Evolutionary conservation across 2,888 invertebrate genomes (phyloP).

Genomic region (Pardosa pseudoannulata): DNA sequence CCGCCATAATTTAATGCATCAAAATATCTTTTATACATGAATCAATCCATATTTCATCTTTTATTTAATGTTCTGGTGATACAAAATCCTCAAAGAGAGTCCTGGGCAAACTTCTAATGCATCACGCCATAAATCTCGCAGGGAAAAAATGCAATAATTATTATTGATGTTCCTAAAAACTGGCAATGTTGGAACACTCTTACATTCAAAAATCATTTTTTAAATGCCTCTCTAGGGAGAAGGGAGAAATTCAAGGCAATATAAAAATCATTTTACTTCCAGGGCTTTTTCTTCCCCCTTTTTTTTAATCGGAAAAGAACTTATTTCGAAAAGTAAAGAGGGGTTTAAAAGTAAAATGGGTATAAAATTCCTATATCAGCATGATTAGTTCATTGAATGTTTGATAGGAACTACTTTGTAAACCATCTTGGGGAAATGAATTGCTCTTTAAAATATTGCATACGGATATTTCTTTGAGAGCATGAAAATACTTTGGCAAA

Average conservation of each 20-base stretch:
- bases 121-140: background rate
- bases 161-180: constrained; percentile 8
- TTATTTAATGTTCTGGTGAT: background rate
- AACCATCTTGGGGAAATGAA: no score
- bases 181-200: background rate
- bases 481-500: no score
- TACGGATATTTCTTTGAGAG: no score
- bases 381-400: no score
- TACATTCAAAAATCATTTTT: background rate
- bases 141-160: background rate
- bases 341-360: no score
- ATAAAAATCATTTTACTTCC: background rate
- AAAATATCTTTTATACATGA: background rate
- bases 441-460: no score
- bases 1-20: background rate
- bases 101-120: background rate
- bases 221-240: background rate
- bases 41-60: background rate
- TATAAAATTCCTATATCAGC: no score
- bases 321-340: no score
- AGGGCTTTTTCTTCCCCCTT: background rate
- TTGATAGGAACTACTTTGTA: no score
- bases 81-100: background rate
- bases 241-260: background rate
- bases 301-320: background rate